A percentile compares a stretch with the other conserved stretches of the same genome.
phyloP scores from a whole-genome alignment of 2,113 vertebrate species.

The Irena cyanogastra region DNA sequence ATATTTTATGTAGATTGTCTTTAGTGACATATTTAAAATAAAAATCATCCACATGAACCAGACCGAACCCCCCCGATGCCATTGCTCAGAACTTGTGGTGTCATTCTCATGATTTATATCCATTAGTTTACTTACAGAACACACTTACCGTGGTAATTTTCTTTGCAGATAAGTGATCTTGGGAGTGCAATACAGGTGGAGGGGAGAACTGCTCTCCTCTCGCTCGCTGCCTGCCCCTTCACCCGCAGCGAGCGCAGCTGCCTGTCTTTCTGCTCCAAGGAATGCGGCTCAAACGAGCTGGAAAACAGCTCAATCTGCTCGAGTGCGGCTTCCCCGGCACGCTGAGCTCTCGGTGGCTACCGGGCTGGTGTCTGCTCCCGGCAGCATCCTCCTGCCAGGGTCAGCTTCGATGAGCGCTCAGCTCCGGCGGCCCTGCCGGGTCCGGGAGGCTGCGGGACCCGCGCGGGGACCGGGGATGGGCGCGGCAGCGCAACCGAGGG shows the following conservation, averaged over 20 bases:
- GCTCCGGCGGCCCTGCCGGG: not conserved
- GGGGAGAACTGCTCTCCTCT: not conserved
- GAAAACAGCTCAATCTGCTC: conserved; percentile 2
- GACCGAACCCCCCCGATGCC: not conserved
- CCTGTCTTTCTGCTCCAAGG: not conserved
- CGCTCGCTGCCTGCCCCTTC: not conserved
- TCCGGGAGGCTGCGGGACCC: too few relatives aligned
- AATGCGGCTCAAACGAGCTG: not conserved
- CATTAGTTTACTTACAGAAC: not conserved
- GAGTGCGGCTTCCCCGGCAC: not conserved
- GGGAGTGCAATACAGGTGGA: not conserved
- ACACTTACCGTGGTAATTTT: not conserved
- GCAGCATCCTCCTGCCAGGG: not conserved
- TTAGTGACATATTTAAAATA: not conserved
- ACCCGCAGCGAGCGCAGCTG: not conserved
- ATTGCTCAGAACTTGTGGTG: not conserved
- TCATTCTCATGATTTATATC: not conserved
- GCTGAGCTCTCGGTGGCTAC: not conserved
- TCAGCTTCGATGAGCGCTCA: rapidly evolving
- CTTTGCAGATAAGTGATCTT: not conserved
- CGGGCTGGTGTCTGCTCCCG: not conserved
- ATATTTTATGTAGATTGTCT: not conserved
- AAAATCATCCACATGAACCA: not conserved
- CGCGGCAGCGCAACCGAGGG: too few relatives aligned
- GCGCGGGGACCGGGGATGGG: too few relatives aligned